phyloP scores from a whole-genome alignment of 2,113 vertebrate species.

The Equus przewalskii region DNA sequence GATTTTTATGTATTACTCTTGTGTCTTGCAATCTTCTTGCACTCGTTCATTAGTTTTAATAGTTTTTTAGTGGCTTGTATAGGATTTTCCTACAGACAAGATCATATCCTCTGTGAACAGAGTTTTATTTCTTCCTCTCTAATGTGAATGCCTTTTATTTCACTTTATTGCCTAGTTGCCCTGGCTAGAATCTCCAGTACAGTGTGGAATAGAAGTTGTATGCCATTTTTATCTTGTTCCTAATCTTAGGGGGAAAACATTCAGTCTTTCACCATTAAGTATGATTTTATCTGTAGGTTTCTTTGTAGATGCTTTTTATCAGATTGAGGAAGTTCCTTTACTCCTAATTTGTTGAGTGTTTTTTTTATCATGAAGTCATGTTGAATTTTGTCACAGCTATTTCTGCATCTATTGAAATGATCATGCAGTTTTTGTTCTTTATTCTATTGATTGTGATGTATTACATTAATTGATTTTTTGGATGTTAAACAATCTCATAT shows the following conservation, averaged over 20 bases:
- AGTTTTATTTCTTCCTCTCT: neutral
- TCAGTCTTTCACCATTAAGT: neutral
- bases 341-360: neutral
- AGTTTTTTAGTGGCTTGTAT: neutral
- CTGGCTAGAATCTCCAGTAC: neutral
- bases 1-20: slow-evolving; percentile 1
- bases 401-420: neutral
- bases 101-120: neutral
- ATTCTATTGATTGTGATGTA: neutral
- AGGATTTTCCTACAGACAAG: neutral
- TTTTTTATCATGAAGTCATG: neutral
- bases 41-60: neutral
- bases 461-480: neutral
- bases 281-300: neutral
- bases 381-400: neutral
- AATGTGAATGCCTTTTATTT: neutral
- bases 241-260: neutral
- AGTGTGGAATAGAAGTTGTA: neutral
- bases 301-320: neutral
- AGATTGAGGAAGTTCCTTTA: neutral
- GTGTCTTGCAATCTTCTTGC: neutral
- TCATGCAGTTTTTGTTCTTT: neutral
- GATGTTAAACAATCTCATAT: neutral
- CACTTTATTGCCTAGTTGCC: neutral
- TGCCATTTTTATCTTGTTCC: neutral